Evolutionary conservation across 2,113 vertebrate species (phyloP).

Genomic region (Heptranchias perlo): DNA sequence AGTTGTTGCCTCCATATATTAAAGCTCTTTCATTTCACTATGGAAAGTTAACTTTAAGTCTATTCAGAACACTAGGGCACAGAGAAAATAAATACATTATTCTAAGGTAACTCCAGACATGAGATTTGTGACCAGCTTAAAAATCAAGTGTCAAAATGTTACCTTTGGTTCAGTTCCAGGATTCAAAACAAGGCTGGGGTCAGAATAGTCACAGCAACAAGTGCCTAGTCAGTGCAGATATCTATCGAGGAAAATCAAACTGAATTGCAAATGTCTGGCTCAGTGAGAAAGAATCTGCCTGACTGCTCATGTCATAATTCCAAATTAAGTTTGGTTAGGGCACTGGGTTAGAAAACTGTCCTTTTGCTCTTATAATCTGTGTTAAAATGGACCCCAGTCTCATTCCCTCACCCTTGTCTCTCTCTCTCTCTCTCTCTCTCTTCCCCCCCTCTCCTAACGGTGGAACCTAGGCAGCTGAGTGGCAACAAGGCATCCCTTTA

Average conservation of each 20-base stretch:
- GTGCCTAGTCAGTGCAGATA: not conserved
- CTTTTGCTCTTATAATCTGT: not conserved
- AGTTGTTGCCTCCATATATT: not conserved
- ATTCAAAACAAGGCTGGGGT: slow-evolving; percentile 4
- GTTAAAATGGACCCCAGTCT: not conserved
- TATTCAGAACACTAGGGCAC: not conserved
- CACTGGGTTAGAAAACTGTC: not conserved
- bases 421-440: too few relatives aligned
- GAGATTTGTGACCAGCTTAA: not conserved
- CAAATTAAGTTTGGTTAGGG: too few relatives aligned
- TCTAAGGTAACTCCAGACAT: not conserved
- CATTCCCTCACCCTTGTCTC: not conserved
- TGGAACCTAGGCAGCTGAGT: not conserved
- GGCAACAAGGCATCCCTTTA: not conserved
- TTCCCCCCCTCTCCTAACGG: too few relatives aligned
- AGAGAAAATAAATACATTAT: slow-evolving; percentile 18
- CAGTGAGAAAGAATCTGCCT: not conserved
- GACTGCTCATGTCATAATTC: not conserved
- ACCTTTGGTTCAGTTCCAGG: not conserved
- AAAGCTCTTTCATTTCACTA: not conserved
- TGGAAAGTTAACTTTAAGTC: not conserved
- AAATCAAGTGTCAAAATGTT: slow-evolving; percentile 8
- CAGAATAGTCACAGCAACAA: not conserved
- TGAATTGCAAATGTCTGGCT: not conserved
- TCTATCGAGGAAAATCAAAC: not conserved